Percentiles rank a stretch among this genome's conserved stretches.
Conservation (phyloP, 2,113 vertebrate species). For the Chrysochloris asiatica region DNA sequence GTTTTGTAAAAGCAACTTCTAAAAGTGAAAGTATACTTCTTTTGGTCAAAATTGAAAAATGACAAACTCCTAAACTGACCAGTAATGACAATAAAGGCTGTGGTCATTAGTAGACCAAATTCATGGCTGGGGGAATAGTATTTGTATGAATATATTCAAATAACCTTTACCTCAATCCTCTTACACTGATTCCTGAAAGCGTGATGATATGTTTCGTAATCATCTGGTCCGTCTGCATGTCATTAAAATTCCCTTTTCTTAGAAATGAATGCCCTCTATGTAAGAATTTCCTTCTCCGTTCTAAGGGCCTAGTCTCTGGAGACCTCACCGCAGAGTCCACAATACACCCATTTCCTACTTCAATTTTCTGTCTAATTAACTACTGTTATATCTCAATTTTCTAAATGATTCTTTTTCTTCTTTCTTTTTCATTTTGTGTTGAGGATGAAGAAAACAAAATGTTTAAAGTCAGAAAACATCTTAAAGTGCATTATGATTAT, state of each 20-base stretch:
- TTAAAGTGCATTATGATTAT: conserved; percentile 32
- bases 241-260: conserved; percentile 29
- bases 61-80: not conserved
- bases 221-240: not conserved
- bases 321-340: not conserved
- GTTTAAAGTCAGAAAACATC: conserved; percentile 35
- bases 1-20: not conserved
- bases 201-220: not conserved
- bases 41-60: conserved; percentile 19
- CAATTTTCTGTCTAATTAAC: not conserved
- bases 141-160: not conserved
- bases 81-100: not conserved
- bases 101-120: not conserved
- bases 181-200: not conserved
- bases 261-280: not conserved
- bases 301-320: not conserved
- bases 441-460: not conserved
- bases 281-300: not conserved
- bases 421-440: not conserved
- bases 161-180: not conserved
- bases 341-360: not conserved
- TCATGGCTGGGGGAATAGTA: not conserved
- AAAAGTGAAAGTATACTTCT: not conserved
- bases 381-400: not conserved
- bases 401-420: not conserved